A percentile compares a stretch with the other conserved stretches of the same genome.
phyloP scores from a whole-genome alignment of 2,888 invertebrate genomes.

The Orgyia antiqua region DNA sequence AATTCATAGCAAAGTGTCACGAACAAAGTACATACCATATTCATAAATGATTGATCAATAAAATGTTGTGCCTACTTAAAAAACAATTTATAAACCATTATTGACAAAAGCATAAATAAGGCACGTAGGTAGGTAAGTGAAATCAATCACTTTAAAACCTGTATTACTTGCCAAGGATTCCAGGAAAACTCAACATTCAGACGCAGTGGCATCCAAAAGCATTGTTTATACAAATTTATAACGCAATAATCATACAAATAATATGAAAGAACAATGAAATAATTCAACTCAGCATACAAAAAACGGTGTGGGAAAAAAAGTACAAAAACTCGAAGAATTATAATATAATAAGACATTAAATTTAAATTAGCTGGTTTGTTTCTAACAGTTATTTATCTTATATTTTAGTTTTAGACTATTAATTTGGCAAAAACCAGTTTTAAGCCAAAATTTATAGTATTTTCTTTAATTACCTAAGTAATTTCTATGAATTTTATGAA shows the following conservation, averaged over 20 bases:
- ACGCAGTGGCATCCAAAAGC: slow-evolving; percentile 21
- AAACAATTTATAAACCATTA: no score
- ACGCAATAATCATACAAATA: slow-evolving; percentile 15
- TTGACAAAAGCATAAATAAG: no score
- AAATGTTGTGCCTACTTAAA: no score
- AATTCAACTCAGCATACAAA: slow-evolving; percentile 9
- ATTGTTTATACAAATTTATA: slow-evolving; percentile 27
- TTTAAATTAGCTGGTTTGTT: slow-evolving; percentile 4
- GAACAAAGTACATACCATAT: no score
- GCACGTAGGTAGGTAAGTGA: no score
- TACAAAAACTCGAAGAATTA: slow-evolving; percentile 1
- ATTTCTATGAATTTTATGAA: no score
- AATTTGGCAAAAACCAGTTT: no score
- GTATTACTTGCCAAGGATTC: slow-evolving; percentile 25
- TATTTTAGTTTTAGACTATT: no score
- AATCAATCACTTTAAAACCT: slow-evolving; percentile 13
- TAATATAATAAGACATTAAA: slow-evolving; percentile 6
- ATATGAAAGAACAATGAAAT: slow-evolving; percentile 22
- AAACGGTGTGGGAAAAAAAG: slow-evolving; percentile 17
- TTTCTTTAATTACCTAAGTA: no score
- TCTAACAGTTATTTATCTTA: not conserved
- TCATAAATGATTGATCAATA: no score
- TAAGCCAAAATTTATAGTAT: no score
- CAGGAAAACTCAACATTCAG: slow-evolving; percentile 15
- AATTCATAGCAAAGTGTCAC: no score